Evolutionary conservation across 2,797 vertebrate species (phyloP), one percentile per base, ranked within the genome.

Genomic region (Malacoraja senta): DNA sequence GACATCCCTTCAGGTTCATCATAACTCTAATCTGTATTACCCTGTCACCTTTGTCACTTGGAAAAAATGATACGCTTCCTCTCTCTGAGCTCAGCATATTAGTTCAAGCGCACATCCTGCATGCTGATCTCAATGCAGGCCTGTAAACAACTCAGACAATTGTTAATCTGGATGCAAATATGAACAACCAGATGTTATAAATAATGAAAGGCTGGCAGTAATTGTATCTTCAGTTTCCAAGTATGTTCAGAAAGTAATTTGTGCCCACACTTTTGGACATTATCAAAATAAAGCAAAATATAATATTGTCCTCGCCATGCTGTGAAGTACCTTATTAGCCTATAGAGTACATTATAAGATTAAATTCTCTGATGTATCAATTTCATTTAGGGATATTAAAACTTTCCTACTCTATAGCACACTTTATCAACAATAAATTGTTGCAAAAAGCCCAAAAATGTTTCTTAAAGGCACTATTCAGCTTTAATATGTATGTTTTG

Each of bases 171-270:
- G 12, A 92, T n/a, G 6, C 72, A 92, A 92, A 92, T 76, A 53
- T 12, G 68, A 74, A 74, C 35, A 72, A 58, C 9, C 38, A 17
- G 10, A 58, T 24, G 53, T 92, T 76, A 76, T 92, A 76, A 92
- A 74, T 53, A 92, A 92, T 53, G 21, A 71, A 68, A 90, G 13
- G 24, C 71, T n/a, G 17, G n/a, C 61, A 68, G 84, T 88, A 68
- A 88, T 88, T 88, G 90, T 71, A 76, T 76, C 71, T 76, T 92
- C 71, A 2, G 71, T 76, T 92, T 76, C 90, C 44, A 88, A 88
- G n/a, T n/a, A 29, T n/a, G 26, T 71, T 53, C 90, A 53, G 44
- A 76, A 74, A 53, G 63, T 38, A 92, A 53, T 92, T 76, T 92
- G 44, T 38, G 29, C 68, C 26, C 38, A 72, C 90, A 92, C 12